phyloP scores from a whole-genome alignment of 35 echinoderm and acorn worm genomes.

The Hemicentrotus pulcherrimus region DNA sequence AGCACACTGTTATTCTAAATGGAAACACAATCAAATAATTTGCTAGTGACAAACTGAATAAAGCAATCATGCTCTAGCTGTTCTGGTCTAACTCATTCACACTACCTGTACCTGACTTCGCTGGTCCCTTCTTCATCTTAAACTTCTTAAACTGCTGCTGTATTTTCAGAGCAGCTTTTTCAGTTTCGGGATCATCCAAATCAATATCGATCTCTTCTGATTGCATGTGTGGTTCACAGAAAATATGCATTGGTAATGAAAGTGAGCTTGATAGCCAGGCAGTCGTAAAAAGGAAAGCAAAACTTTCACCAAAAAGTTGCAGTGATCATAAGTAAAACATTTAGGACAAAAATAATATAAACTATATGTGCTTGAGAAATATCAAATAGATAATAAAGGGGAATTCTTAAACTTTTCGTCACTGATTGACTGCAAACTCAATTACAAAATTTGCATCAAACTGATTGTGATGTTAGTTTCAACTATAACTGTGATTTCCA shows the following conservation, averaged over 20 bases:
- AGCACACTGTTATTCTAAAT: background rate
- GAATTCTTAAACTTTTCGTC: too few species aligned
- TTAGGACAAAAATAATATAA: too few species aligned
- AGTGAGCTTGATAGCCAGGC: too few species aligned
- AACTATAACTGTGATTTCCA: too few species aligned
- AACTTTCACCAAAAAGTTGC: too few species aligned
- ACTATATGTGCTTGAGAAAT: too few species aligned
- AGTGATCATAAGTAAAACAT: too few species aligned
- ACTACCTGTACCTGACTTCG: background rate
- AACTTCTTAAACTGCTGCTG: constrained; percentile 53
- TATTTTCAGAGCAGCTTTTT: constrained; percentile 59
- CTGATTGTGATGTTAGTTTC: too few species aligned
- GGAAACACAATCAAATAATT: background rate
- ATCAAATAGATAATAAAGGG: too few species aligned
- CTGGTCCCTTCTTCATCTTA: constrained; percentile 45
- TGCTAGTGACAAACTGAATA: background rate
- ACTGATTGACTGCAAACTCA: too few species aligned
- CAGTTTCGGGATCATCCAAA: constrained; percentile 62
- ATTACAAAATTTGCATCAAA: too few species aligned
- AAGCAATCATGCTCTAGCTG: background rate
- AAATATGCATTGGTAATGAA: background rate
- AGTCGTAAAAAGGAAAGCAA: too few species aligned
- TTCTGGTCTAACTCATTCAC: background rate
- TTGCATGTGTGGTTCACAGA: background rate
- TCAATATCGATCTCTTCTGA: constrained; percentile 66